Conservation (phyloP, 2,797 vertebrate species). For the Pelodytes ibericus region DNA sequence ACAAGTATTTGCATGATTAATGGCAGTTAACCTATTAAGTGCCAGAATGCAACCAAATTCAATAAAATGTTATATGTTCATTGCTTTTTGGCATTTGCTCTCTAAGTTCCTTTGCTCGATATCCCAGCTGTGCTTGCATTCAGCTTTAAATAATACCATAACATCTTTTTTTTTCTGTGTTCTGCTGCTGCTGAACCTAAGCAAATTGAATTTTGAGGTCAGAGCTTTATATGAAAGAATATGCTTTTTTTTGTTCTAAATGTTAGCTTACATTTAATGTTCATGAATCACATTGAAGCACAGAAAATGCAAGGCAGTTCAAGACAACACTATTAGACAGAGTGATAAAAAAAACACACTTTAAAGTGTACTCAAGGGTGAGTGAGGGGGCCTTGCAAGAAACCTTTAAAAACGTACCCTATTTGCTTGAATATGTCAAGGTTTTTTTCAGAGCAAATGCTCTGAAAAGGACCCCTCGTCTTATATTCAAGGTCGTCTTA, state of each 20-base stretch:
- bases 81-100: too few relatives aligned
- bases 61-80: too few relatives aligned
- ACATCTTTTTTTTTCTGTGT: background rate
- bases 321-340: background rate
- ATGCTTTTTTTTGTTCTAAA: background rate
- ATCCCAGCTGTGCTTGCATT: background rate
- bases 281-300: background rate
- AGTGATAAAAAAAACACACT: background rate
- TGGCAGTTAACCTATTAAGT: too few relatives aligned
- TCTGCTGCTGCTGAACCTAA: background rate
- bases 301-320: background rate
- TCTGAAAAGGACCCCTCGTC: too few relatives aligned
- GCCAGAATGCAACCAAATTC: too few relatives aligned
- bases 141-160: background rate
- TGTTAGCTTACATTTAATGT: background rate
- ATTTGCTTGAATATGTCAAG: too few relatives aligned
- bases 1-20: too few relatives aligned
- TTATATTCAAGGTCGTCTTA: too few relatives aligned
- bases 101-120: background rate
- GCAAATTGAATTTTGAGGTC: background rate
- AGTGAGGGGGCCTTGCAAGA: too few relatives aligned
- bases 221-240: background rate
- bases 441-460: too few relatives aligned
- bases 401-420: too few relatives aligned
- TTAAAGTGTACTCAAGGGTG: background rate